These are phyloP conservation scores for Palythoa heliodiscus DNA, from an alignment of 92 coral and sea anemone species.

Conservation along the genomic window DNA sequence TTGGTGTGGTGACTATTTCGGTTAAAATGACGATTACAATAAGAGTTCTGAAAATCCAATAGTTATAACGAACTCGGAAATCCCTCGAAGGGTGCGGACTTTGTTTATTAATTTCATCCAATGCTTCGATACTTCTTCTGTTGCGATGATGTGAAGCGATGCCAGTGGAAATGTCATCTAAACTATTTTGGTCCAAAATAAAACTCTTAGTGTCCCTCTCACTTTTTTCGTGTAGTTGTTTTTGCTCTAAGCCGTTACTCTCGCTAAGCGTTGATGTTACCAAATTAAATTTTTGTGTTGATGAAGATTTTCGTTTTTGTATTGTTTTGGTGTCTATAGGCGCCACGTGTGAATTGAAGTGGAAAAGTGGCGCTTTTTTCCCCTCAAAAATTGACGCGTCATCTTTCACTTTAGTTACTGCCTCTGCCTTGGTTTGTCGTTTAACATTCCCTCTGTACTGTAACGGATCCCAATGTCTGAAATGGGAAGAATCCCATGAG, in stretches of 20 bases:
- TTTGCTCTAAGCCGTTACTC: background rate
- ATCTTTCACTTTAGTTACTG: background rate
- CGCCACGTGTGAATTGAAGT: slow-evolving; percentile 38
- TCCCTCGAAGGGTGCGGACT: slow-evolving; percentile 72
- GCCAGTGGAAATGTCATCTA: slow-evolving; percentile 6
- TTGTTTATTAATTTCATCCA: background rate
- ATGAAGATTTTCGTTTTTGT: background rate
- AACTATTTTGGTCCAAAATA: background rate
- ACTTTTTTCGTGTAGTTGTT: background rate
- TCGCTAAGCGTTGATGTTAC: background rate
- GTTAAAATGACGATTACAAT: slow-evolving; percentile 75
- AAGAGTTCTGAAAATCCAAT: slow-evolving; percentile 77
- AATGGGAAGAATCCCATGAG: background rate
- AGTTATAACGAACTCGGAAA: slow-evolving; percentile 73
- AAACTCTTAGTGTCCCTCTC: background rate
- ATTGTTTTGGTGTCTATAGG: slow-evolving; percentile 1
- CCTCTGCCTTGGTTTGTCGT: background rate
- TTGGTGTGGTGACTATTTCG: slow-evolving; percentile 85
- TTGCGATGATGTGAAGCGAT: slow-evolving; percentile 6
- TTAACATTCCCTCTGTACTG: background rate
- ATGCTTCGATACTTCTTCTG: slow-evolving; percentile 38
- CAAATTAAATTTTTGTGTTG: background rate
- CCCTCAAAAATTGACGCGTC: background rate
- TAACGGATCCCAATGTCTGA: slow-evolving; percentile 6
- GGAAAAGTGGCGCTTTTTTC: slow-evolving; percentile 21